phyloP scores from a whole-genome alignment of 92 coral and sea anemone genomes.

The Nematostella vectensis region DNA sequence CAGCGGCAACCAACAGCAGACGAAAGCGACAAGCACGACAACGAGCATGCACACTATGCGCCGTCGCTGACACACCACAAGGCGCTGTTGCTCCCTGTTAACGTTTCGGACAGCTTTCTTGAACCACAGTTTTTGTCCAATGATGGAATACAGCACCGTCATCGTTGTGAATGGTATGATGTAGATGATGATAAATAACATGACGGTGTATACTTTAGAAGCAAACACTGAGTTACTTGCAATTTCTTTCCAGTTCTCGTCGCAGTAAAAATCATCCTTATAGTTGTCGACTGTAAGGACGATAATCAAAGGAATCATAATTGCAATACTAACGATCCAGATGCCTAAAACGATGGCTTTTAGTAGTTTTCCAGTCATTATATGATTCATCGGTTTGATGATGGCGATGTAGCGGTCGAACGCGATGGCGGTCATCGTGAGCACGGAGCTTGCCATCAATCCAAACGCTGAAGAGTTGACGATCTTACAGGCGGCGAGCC shows the following conservation, averaged over 20 bases:
- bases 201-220: slow-evolving; percentile 47
- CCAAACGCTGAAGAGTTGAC: slow-evolving; percentile 36
- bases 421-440: slow-evolving; percentile 72
- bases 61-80: slow-evolving; percentile 12
- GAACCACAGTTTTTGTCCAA: slow-evolving; percentile 57
- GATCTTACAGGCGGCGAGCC: slow-evolving; percentile 44
- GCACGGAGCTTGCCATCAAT: slow-evolving; percentile 66
- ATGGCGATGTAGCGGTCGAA: slow-evolving; percentile 70
- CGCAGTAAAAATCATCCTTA: slow-evolving; percentile 23
- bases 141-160: slow-evolving; percentile 40
- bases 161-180: slow-evolving; percentile 53
- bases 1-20: slow-evolving; percentile 58
- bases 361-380: slow-evolving; percentile 32
- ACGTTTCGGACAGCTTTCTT: slow-evolving; percentile 48
- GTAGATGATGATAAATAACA: slow-evolving; percentile 60
- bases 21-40: slow-evolving; percentile 32
- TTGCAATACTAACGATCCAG: slow-evolving; percentile 49
- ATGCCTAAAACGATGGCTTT: slow-evolving; percentile 29
- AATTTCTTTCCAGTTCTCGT: slow-evolving; percentile 58
- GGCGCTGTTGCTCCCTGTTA: slow-evolving; percentile 16
- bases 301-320: slow-evolving; percentile 50
- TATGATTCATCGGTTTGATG: slow-evolving; percentile 43
- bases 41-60: slow-evolving; percentile 41
- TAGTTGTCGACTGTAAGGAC: slow-evolving; percentile 23
- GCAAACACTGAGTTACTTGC: slow-evolving; percentile 14